These are phyloP conservation scores for Silurus aristotelis DNA, from an alignment of 2,797 vertebrate species.

Conservation along the genomic window DNA sequence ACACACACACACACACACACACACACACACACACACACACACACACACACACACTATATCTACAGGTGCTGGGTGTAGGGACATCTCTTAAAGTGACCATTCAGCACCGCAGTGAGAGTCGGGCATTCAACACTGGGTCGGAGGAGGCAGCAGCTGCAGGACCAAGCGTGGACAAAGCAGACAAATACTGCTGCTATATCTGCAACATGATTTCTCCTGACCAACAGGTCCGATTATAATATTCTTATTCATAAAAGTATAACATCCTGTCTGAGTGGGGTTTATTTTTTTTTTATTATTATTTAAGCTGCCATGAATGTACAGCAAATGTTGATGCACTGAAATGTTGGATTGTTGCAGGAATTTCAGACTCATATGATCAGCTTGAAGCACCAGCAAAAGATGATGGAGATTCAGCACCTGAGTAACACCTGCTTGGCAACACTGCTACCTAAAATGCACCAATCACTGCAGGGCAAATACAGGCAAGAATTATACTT, in stretches of 20 bases:
- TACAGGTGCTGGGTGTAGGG: conserved; percentile 77
- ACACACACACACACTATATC: no score
- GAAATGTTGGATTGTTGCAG: conserved; percentile 63
- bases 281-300: no score
- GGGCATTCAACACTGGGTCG: conserved; percentile 82
- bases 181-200: conserved; percentile 85
- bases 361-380: conserved; percentile 89
- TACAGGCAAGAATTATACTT: conserved; percentile 27
- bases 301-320: not conserved
- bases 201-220: conserved; percentile 81
- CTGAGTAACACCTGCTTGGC: conserved; percentile 79
- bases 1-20: no score
- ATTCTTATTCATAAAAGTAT: no score
- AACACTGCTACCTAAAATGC: conserved; percentile 71
- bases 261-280: not conserved
- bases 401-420: conserved; percentile 83
- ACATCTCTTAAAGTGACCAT: conserved; percentile 93
- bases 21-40: no score
- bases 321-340: not conserved
- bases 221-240: conserved; percentile 75
- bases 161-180: conserved; percentile 56
- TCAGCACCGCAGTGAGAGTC: conserved; percentile 87
- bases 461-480: conserved; percentile 30
- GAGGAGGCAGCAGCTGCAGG: conserved; percentile 63
- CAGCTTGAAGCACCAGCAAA: conserved; percentile 81